A percentile compares a stretch with the other conserved stretches of the same genome.
These are phyloP conservation scores for Dryas iulia DNA, from an alignment of 1,140 invertebrate species.

Conservation along the genomic window DNA sequence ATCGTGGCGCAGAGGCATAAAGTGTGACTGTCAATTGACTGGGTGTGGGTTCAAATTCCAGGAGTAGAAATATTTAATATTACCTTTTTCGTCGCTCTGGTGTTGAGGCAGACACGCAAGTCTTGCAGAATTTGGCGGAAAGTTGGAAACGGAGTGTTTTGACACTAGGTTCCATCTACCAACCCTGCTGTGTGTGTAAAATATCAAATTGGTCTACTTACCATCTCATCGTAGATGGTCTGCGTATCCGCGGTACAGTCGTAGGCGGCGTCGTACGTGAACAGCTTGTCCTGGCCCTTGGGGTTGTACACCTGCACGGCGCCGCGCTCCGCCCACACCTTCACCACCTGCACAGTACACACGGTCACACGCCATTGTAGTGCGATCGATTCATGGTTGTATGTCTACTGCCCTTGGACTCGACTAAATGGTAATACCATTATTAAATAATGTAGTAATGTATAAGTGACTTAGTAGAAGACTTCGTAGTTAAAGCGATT, in stretches of 20 bases:
- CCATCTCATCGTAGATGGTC: conserved; percentile 95
- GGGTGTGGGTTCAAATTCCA: too few species aligned
- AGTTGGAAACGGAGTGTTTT: too few species aligned
- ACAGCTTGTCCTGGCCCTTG: conserved; percentile 85
- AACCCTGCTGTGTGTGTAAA: too few species aligned
- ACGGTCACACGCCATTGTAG: not conserved
- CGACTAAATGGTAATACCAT: not conserved
- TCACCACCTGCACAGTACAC: conserved; percentile 61
- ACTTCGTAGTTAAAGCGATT: too few species aligned
- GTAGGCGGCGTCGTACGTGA: conserved; percentile 97
- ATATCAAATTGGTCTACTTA: conserved; percentile 48
- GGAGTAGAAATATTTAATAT: too few species aligned
- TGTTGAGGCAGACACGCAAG: too few species aligned
- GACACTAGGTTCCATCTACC: too few species aligned
- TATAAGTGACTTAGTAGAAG: not conserved
- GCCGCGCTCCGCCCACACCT: conserved; percentile 74
- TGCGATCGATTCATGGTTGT: not conserved
- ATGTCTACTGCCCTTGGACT: not conserved
- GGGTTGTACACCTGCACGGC: conserved; percentile 79
- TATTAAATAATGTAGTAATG: not conserved
- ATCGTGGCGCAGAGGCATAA: too few species aligned
- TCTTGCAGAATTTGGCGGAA: too few species aligned
- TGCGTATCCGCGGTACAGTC: conserved; percentile 92
- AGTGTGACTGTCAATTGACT: too few species aligned
- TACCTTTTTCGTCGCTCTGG: too few species aligned